Conservation (phyloP, 1,140 invertebrate species). For the Trachymyrmex cornetzi region DNA sequence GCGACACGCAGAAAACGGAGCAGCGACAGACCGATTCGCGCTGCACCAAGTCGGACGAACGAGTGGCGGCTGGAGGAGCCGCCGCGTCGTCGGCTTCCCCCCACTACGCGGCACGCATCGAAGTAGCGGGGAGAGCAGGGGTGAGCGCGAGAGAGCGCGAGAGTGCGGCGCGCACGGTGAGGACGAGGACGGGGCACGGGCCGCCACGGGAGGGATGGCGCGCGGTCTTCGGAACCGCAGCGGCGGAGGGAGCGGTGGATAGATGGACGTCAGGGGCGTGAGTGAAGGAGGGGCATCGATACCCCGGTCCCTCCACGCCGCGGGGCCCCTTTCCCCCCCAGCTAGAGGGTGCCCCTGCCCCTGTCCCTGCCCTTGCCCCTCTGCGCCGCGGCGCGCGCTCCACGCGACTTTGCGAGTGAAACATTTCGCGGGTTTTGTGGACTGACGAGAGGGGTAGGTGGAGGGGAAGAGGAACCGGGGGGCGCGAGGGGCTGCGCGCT, state of each 20-base stretch:
- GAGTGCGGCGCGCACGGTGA: not conserved
- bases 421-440: constrained; percentile 85
- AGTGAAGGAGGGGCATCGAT: constrained; percentile 83
- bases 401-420: constrained; percentile 82
- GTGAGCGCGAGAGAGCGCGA: constrained; percentile 62
- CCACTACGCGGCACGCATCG: constrained; percentile 71
- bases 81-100: constrained; percentile 77
- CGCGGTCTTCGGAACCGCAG: constrained; percentile 59
- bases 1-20: constrained; percentile 60
- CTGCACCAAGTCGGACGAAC: constrained; percentile 85
- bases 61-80: constrained; percentile 78
- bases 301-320: constrained; percentile 70
- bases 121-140: constrained; percentile 28
- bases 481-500: constrained; percentile 54
- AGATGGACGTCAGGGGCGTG: constrained; percentile 81
- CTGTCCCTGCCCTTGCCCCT: constrained; percentile 14
- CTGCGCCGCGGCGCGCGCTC: constrained; percentile 66
- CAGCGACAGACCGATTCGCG: constrained; percentile 76
- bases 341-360: constrained; percentile 20
- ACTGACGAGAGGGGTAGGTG: constrained; percentile 64
- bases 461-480: constrained; percentile 52
- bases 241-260: constrained; percentile 64
- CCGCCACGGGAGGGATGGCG: constrained; percentile 69
- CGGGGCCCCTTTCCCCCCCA: constrained; percentile 64
- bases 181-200: constrained; percentile 46